Evolutionary conservation across 2,888 invertebrate species (phyloP), one percentile per base, ranked within the genome.

Genomic region (Scaeva pyrastri): DNA sequence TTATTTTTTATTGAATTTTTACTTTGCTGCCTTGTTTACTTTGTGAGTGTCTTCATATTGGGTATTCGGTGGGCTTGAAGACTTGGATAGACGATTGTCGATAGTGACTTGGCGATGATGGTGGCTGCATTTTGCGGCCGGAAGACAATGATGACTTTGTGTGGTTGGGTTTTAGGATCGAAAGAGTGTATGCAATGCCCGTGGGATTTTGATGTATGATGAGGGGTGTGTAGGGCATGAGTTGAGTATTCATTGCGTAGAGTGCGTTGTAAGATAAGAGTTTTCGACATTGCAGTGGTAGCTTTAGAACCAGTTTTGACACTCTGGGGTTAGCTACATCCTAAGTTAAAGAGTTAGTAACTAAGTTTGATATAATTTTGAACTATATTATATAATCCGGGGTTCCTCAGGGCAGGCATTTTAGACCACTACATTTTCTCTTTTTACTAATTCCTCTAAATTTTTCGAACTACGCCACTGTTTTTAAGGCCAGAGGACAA

Each of bases 61-160:
- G 72, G 68, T 39, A 68, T 76, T 31, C 56, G 73, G 62, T 76
- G 68, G 73, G 41, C 16, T 48, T 62, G 16, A 21, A 1, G 12
- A 12, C 31, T n/a, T n/a, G n/a, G 12, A 39, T 31, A 39, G 39
- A 39, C 39, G 39, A 10, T 12, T 21, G 1, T 5, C 21, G 60
- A 60, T 64, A 45, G 43, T 26, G 8, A 23, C 23, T 31, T 26
- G 50, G 21, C 2, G 16, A 1, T n/a, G 31, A 31, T 31, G 14
- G 66, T 14, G 52, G n/a, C 11, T 77, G 81, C 81, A 70, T 62
- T 81, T 48, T 66, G 66, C 56, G 70, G 50, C 72, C 85, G 85
- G 85, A 86, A 86, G 85, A 81, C 60, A 64, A 45, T 77, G 68
- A 76, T 68, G 68, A 77, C 36, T 81, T 79, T 36, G 56, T 76